Evolutionary conservation across 2,113 vertebrate genomes (phyloP).

Genomic region (Puma concolor): DNA sequence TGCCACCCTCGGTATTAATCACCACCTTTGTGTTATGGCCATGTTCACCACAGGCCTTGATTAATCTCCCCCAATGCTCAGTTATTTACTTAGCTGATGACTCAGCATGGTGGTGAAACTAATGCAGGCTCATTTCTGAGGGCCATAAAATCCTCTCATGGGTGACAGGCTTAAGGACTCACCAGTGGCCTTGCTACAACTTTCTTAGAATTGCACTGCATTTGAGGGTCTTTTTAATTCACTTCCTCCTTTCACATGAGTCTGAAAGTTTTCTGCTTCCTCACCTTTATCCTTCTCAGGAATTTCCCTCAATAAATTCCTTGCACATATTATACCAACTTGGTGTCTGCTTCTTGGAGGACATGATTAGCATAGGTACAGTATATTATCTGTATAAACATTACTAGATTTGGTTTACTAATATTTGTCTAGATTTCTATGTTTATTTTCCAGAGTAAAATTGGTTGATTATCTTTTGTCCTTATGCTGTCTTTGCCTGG

Average conservation of each 20-base stretch:
- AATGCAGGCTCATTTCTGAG: not conserved
- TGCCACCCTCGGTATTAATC: not conserved
- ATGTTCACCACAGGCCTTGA: not conserved
- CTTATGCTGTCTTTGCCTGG: not conserved
- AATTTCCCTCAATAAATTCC: not conserved
- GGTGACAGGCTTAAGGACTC: not conserved
- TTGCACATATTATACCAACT: not conserved
- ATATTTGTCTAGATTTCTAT: not conserved
- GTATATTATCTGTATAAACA: not conserved
- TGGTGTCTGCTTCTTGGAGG: not conserved
- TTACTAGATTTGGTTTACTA: not conserved
- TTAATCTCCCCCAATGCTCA: not conserved
- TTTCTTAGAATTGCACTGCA: not conserved
- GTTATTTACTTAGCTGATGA: not conserved
- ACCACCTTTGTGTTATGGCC: not conserved
- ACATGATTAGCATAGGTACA: not conserved
- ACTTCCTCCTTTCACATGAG: not conserved
- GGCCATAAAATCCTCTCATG: not conserved
- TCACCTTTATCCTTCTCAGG: not conserved
- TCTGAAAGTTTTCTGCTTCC: not conserved
- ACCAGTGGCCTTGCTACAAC: not conserved
- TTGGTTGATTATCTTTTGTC: not conserved
- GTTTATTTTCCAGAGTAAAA: not conserved
- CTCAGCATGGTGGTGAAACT: not conserved
- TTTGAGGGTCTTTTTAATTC: not conserved